Evolutionary conservation across 2,888 invertebrate species (phyloP).

Genomic region (Sylvicola cinctus): DNA sequence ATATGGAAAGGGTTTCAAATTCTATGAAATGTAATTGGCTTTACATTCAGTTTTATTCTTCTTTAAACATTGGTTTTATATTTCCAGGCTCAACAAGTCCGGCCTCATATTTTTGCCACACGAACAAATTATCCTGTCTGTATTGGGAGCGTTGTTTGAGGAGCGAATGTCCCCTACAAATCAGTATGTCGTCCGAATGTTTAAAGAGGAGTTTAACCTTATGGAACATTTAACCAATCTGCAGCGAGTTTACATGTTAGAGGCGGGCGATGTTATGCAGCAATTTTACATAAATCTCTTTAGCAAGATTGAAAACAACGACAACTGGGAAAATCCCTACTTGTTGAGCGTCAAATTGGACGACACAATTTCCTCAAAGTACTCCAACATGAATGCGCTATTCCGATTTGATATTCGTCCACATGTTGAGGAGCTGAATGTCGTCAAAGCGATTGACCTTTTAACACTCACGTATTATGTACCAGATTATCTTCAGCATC

Average conservation of each 20-base stretch:
- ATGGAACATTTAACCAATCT: slow-evolving; percentile 27
- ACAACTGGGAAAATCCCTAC: slow-evolving; percentile 26
- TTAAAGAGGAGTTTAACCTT: slow-evolving; percentile 26
- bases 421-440: no score
- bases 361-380: slow-evolving; percentile 26
- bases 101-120: not conserved
- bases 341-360: slow-evolving; percentile 26
- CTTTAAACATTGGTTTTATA: no score
- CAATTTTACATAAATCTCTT: slow-evolving; percentile 29
- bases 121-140: not conserved
- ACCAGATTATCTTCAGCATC: slow-evolving; percentile 14
- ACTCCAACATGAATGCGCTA: slow-evolving; percentile 16
- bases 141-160: not conserved
- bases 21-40: no score
- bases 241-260: slow-evolving; percentile 29
- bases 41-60: no score
- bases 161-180: slow-evolving; percentile 22
- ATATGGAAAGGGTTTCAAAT: no score
- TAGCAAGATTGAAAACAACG: slow-evolving; percentile 25
- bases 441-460: slow-evolving; percentile 11
- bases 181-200: slow-evolving; percentile 27
- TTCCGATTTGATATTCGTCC: slow-evolving; percentile 9
- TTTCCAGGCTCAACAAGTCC: not conserved
- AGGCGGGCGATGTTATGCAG: slow-evolving; percentile 29
- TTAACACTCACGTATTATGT: slow-evolving; percentile 14